A percentile compares a stretch with the other conserved stretches of the same genome.
These are phyloP conservation scores for Megaceryle alcyon DNA, from an alignment of 2,797 vertebrate genomes.

Conservation along the genomic window DNA sequence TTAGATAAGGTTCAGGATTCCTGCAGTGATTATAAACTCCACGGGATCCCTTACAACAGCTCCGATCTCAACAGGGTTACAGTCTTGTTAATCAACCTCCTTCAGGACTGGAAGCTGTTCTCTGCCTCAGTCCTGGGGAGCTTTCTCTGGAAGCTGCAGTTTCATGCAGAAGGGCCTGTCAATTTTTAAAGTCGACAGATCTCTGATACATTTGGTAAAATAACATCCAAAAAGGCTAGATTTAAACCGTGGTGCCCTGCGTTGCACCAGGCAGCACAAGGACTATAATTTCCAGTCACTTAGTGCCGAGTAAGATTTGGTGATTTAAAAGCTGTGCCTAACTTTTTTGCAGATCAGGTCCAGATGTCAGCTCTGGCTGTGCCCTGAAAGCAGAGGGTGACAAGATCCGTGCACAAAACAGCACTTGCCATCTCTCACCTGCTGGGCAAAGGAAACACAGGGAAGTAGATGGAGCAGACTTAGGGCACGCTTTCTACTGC, in stretches of 20 bases:
- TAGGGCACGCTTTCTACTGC: background rate
- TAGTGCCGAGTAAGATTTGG: background rate
- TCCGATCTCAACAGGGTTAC: slow-evolving; percentile 10
- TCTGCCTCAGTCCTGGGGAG: background rate
- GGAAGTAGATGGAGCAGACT: background rate
- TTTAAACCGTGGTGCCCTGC: background rate
- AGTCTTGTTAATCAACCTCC: slow-evolving; percentile 53
- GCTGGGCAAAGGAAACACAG: background rate
- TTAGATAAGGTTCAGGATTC: slow-evolving; percentile 54
- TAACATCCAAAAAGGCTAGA: background rate
- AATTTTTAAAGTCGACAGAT: background rate
- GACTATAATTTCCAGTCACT: background rate
- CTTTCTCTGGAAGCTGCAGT: background rate
- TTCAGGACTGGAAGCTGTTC: slow-evolving; percentile 8
- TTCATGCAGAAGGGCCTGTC: background rate
- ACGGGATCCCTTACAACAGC: slow-evolving; percentile 20
- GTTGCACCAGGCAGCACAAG: background rate
- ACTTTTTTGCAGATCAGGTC: background rate
- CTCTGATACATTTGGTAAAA: background rate
- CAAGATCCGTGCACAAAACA: background rate
- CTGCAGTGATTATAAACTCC: slow-evolving; percentile 50
- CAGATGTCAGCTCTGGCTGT: background rate
- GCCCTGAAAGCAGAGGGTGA: background rate
- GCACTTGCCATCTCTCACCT: background rate
- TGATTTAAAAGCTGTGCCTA: background rate